phyloP scores from a whole-genome alignment of 1,140 invertebrate genomes.

The Neodiprion fabricii region DNA sequence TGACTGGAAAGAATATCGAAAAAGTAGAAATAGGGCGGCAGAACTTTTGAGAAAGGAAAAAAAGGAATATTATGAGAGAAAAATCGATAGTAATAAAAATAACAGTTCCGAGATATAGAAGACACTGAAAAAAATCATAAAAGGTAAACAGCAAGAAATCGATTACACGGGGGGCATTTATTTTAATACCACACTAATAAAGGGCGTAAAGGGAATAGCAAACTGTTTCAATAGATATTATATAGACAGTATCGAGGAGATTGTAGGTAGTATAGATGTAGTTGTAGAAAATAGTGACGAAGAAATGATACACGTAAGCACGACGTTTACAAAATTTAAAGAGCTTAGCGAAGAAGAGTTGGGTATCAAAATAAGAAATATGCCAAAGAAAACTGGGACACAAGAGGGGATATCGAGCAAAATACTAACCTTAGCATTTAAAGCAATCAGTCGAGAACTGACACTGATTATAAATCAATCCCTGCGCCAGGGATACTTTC shows the following conservation, averaged over 20 bases:
- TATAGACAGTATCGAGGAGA: slow-evolving; percentile 13
- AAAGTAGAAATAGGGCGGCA: not conserved
- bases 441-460: not conserved
- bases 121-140: slow-evolving; percentile 17
- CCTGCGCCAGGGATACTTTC: not conserved
- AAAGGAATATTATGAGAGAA: slow-evolving; percentile 20
- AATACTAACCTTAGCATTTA: not conserved
- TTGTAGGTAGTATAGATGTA: slow-evolving; percentile 6
- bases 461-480: not conserved
- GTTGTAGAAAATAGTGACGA: not conserved
- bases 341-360: not conserved
- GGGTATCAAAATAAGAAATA: not conserved
- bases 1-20: not conserved
- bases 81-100: not conserved
- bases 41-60: slow-evolving; percentile 9
- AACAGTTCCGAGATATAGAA: slow-evolving; percentile 19
- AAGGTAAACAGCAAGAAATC: slow-evolving; percentile 13
- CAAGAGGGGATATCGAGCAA: not conserved
- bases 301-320: not conserved
- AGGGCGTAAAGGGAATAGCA: not conserved
- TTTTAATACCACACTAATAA: not conserved
- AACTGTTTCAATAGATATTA: slow-evolving; percentile 12
- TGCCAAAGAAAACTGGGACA: not conserved
- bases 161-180: not conserved
- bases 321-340: too few species aligned